Conservation (phyloP, 2,888 invertebrate species). For the Teleiodes luculella region DNA sequence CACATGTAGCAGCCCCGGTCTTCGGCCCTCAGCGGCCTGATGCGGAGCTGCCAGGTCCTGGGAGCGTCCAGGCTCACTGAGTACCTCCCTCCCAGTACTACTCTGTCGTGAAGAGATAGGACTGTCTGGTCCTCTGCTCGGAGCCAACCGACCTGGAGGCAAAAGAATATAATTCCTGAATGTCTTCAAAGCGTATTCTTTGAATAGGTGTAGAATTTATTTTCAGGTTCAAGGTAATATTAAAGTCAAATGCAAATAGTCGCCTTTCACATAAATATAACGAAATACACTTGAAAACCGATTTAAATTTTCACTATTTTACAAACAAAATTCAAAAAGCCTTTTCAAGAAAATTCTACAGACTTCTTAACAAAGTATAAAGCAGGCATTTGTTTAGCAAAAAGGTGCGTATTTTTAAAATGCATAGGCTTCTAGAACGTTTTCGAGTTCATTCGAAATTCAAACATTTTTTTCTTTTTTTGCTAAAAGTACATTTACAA, state of each 20-base stretch:
- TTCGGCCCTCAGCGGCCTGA: constrained; percentile 84
- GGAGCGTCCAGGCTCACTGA: constrained; percentile 86
- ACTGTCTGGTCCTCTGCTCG: constrained; percentile 90
- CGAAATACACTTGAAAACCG: too few relatives aligned
- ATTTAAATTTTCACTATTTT: too few relatives aligned
- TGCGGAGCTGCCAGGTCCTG: constrained; percentile 87
- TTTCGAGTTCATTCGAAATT: constrained; percentile 1
- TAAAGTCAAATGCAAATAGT: too few relatives aligned
- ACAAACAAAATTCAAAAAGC: too few relatives aligned
- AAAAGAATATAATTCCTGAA: neutral
- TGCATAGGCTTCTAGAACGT: neutral
- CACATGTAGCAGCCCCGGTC: constrained; percentile 91
- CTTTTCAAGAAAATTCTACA: too few relatives aligned
- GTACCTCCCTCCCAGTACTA: constrained; percentile 88
- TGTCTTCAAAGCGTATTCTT: too few relatives aligned
- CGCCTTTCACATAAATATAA: too few relatives aligned
- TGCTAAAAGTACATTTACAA: constrained; percentile 43
- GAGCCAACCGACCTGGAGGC: constrained; percentile 87
- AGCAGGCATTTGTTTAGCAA: neutral
- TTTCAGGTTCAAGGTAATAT: too few relatives aligned
- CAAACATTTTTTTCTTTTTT: constrained; percentile 21
- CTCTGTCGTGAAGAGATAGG: constrained; percentile 86
- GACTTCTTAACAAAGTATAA: neutral
- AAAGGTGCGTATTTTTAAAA: constrained; percentile 1
- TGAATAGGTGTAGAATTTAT: too few relatives aligned